A percentile compares a stretch with the other conserved stretches of the same genome.
Conservation (phyloP, 2,113 vertebrate species). For the Salminus brasiliensis region DNA sequence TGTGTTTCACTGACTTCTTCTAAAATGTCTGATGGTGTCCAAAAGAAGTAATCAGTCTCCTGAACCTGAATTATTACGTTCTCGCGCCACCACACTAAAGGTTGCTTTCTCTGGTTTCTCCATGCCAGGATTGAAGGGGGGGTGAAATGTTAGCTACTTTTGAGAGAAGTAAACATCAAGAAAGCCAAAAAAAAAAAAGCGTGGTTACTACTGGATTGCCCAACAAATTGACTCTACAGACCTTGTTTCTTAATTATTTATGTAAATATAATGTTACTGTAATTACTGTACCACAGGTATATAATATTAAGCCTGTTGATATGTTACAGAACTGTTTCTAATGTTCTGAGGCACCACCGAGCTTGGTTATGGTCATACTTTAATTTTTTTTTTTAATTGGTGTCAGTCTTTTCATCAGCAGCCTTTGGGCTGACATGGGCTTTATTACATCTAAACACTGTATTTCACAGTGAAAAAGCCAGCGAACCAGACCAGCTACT, state of each 20-base stretch:
- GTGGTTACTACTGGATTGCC: neutral
- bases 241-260: neutral
- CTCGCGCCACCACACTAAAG: neutral
- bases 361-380: too few species aligned
- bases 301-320: too few species aligned
- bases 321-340: too few species aligned
- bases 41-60: slow-evolving; percentile 15
- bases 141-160: neutral
- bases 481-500: too few species aligned
- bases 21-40: neutral
- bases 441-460: too few species aligned
- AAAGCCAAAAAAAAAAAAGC: neutral
- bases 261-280: too few species aligned
- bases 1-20: neutral
- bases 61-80: slow-evolving; percentile 1
- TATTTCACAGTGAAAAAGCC: too few species aligned
- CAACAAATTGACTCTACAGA: neutral
- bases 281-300: too few species aligned
- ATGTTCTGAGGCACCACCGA: too few species aligned
- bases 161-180: slow-evolving; percentile 5
- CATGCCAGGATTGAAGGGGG: neutral
- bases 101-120: neutral
- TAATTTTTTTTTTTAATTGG: too few species aligned
- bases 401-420: too few species aligned
- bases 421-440: too few species aligned